Base-by-base conservation (phyloP, 2,888 invertebrate genomes). In the Unio pictorum region DNA sequence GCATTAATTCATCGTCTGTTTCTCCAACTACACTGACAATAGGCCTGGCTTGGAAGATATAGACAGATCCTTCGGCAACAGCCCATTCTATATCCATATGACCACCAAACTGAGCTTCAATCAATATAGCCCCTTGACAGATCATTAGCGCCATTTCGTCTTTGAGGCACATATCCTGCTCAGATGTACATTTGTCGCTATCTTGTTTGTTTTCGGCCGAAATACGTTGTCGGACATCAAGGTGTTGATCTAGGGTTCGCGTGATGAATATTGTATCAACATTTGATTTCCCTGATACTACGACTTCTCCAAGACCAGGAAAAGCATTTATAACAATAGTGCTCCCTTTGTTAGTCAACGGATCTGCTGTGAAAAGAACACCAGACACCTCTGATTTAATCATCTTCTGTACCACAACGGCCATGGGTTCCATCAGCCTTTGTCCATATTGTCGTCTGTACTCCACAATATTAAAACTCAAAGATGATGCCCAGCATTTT, bases 71-170 rank as follows among this genome's bases (percentile, higher is more conserved):
- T 5, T 65, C 54, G 18, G 55, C 11, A 18, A 61, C 55, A 11
- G 69, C 65, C 69, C 69, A 69, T 57, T 69, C 69, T 11, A 69
- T 69, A 20, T 69, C 69, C 56, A 55, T 11, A 45, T 45, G 45
- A 45, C 45, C 45, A 45, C 45, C 45, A 1, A 45, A 45, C 45
- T 45, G 45, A 11, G 11, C 45, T 45, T 45, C 45, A 45, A 45
- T 45, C 45, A 45, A 45, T 45, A 45, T 11, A 45, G 45, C 45
- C 11, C 1, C 45, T 0, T 45, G 11, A 45, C 45, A 45, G 3
- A 45, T 45, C 11, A 11, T 45, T 45, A 45, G 11, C 11, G 45
- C 45, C 45, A 45, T 45, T 45, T 45, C 11, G 45, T 45, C 45
- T 11, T 11, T 11, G 11, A 45, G 45, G 45, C 45, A 45, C 3